Evolutionary conservation across 1,140 invertebrate species (phyloP), one percentile per base, ranked within the genome.

Genomic region (Drosophila jambulina): DNA sequence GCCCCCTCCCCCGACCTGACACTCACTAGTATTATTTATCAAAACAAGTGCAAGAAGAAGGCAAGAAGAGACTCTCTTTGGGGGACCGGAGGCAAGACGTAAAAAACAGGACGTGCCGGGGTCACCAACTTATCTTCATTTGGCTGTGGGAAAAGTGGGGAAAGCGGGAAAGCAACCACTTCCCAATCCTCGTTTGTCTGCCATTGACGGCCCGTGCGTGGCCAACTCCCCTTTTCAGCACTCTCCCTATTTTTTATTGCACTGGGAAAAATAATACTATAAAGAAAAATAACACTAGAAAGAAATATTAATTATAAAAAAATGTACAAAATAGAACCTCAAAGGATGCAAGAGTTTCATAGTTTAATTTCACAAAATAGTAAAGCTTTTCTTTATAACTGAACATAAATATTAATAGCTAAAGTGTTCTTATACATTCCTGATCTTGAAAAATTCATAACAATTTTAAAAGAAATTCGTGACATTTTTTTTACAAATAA

Each of bases 121-220:
- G 72, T 70, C 80, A 69, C 80, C 76, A 88, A 87, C 72, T 84
- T 88, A 88, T 87, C 84, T 80, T 75, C 84, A 87, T 87, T 71
- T 70, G 62, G 46, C 61, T 29, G 19, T 19, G 17, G 38, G 36
- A 21, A 34, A 38, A 51, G 43, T 40, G 65, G 46, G 25, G 29
- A 54, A 48, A 25, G 32, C 40, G 38, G 43, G 21, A 38, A 54
- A 38, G 53, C 32, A 36, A 23, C 21, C 34, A 38, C 36, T 56
- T 38, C 53, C 48, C 63, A 38, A 45, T 25, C 60, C 68, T 60
- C 59, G 74, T 58, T 77, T 58, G 65, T 71, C 72, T 78, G 77
- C 80, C 84, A 87, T 88, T 87, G 84, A 87, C 84, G 83, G 83
- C 51, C 77, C 62, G 29, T 65, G 63, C 74, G 49, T 77, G 48